These are phyloP conservation scores for Eumerus sabulonum DNA, from an alignment of 2,888 invertebrate genomes.

Conservation along the genomic window DNA sequence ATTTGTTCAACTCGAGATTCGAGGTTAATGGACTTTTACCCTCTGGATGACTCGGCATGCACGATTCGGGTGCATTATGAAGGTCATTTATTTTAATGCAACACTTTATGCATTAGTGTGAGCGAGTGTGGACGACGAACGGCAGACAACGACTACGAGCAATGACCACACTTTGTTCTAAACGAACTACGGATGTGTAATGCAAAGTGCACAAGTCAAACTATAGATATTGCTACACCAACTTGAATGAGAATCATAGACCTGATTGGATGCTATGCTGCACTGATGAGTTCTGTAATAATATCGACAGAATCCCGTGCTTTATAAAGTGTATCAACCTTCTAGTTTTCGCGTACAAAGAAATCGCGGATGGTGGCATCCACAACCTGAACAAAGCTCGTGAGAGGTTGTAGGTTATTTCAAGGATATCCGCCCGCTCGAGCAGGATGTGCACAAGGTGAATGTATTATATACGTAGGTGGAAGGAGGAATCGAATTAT, in stretches of 20 bases:
- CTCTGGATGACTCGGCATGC: conserved; percentile 68
- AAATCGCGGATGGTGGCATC: too few relatives aligned
- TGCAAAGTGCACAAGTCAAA: conserved; percentile 29
- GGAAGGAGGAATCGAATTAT: conserved; percentile 27
- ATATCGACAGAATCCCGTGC: conserved; percentile 43
- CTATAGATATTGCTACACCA: conserved; percentile 37
- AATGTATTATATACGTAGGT: too few relatives aligned
- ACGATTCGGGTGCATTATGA: conserved; percentile 69
- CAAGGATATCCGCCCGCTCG: conserved; percentile 24
- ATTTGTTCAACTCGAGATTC: conserved; percentile 67
- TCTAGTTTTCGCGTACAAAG: neutral
- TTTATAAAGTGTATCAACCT: conserved; percentile 18
- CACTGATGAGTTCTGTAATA: too few relatives aligned
- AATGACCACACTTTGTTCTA: conserved; percentile 11
- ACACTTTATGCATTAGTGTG: conserved; percentile 47
- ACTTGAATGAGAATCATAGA: conserved; percentile 6
- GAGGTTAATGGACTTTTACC: conserved; percentile 69
- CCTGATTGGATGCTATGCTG: too few relatives aligned
- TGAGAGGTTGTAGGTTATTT: conserved; percentile 3
- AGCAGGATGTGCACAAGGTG: neutral
- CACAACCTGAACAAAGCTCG: neutral
- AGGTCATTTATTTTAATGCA: conserved; percentile 69
- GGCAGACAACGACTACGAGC: neutral
- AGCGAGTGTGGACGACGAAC: conserved; percentile 1
- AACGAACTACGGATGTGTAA: conserved; percentile 49